Percentiles rank a stretch among this genome's conserved stretches.
These are phyloP conservation scores for Oreochromis mossambicus DNA, from an alignment of 2,797 vertebrate species.

Conservation along the genomic window DNA sequence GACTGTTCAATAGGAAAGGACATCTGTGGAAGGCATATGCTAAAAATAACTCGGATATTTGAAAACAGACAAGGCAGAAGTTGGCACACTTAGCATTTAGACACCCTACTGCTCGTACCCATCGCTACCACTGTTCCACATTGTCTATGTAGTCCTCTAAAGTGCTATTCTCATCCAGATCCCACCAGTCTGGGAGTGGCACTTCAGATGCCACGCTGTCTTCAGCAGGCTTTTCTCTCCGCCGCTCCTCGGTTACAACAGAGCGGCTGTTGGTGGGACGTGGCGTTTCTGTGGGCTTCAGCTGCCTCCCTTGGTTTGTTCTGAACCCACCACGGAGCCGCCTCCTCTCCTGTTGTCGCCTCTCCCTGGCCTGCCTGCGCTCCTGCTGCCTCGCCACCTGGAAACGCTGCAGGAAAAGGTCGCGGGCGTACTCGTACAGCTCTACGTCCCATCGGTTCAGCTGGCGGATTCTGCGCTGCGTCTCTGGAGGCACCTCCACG, in stretches of 20 bases:
- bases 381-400: conserved; percentile 93
- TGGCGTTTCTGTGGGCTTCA: conserved; percentile 52
- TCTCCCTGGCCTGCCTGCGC: conserved; percentile 85
- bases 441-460: conserved; percentile 94
- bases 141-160: conserved; percentile 84
- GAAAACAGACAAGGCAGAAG: conserved; percentile 52
- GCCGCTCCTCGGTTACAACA: conserved; percentile 15
- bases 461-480: conserved; percentile 84
- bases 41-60: conserved; percentile 21
- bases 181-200: conserved; percentile 74
- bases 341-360: conserved; percentile 87
- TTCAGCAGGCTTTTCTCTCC: conserved; percentile 23
- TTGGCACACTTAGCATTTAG: conserved; percentile 33
- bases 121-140: conserved; percentile 86
- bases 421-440: conserved; percentile 92
- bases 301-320: conserved; percentile 75
- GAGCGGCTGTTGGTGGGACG: not conserved
- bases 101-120: not conserved
- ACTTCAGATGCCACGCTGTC: conserved; percentile 41
- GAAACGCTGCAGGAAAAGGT: conserved; percentile 95
- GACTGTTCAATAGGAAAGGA: conserved; percentile 3
- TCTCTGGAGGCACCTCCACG: conserved; percentile 85
- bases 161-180: conserved; percentile 68
- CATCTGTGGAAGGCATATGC: not conserved
- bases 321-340: conserved; percentile 81